A percentile compares a stretch with the other conserved stretches of the same genome.
phyloP scores from a whole-genome alignment of 2,113 vertebrate genomes.

The Mustela nigripes region DNA sequence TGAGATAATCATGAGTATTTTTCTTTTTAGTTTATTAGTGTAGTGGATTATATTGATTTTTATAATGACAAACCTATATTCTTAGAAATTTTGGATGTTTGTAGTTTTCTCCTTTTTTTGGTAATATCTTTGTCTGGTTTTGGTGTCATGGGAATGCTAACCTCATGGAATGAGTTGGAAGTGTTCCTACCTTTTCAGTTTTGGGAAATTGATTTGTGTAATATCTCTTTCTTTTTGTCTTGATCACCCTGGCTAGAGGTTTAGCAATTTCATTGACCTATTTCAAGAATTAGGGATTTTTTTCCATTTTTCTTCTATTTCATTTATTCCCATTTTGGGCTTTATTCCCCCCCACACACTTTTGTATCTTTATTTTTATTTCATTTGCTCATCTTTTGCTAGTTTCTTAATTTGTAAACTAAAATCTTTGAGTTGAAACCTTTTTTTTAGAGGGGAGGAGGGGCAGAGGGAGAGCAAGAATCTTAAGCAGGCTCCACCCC shows the following conservation, averaged over 20 bases:
- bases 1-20: not conserved
- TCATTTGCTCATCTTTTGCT: not conserved
- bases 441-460: not conserved
- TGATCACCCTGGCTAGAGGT: not conserved
- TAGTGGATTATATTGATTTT: conserved; percentile 5
- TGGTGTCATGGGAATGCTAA: not conserved
- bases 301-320: not conserved
- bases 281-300: not conserved
- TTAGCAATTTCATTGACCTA: conserved; percentile 17
- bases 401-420: not conserved
- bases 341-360: not conserved
- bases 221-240: not conserved
- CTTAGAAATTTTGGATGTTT: not conserved
- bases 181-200: not conserved
- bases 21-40: conserved; percentile 34
- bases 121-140: conserved; percentile 29
- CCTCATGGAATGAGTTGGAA: not conserved
- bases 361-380: conserved; percentile 17
- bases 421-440: not conserved
- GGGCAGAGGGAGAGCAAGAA: not conserved
- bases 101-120: not conserved
- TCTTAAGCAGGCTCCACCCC: not conserved
- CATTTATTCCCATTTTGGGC: not conserved
- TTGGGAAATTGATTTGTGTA: not conserved
- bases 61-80: not conserved